Conservation (phyloP, 2,113 vertebrate species). For the Numenius arquata region DNA sequence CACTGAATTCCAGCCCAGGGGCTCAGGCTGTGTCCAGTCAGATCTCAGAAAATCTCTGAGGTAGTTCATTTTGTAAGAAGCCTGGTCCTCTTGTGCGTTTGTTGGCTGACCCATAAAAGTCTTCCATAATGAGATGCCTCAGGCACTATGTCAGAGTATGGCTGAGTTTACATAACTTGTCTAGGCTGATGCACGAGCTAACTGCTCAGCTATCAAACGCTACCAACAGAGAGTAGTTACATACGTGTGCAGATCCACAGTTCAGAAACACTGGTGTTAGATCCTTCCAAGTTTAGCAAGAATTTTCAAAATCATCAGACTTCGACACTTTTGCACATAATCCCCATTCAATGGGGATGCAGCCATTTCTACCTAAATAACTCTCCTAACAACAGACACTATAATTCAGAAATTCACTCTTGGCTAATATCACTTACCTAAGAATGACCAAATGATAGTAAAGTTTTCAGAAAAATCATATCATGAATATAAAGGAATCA, state of each 20-base stretch:
- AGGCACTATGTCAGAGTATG: not conserved
- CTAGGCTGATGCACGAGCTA: not conserved
- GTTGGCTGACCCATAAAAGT: not conserved
- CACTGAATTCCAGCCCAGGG: not conserved
- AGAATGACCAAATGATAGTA: not conserved
- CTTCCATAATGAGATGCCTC: not conserved
- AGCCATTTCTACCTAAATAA: not conserved
- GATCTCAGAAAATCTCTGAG: not conserved
- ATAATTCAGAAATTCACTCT: not conserved
- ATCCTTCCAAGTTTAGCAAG: not conserved
- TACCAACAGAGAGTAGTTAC: not conserved
- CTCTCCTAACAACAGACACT: not conserved
- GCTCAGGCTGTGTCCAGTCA: not conserved
- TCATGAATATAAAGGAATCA: not conserved
- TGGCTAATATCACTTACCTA: not conserved
- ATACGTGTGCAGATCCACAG: not conserved
- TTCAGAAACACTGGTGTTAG: not conserved
- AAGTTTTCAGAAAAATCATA: not conserved
- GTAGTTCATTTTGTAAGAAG: not conserved
- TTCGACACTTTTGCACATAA: not conserved
- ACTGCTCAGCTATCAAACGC: not conserved
- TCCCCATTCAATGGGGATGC: accelerated
- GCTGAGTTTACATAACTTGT: not conserved
- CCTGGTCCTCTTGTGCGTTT: not conserved
- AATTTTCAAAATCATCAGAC: not conserved